Base-by-base conservation (phyloP, 2,113 vertebrate genomes). In the Pseudorasbora parva region DNA sequence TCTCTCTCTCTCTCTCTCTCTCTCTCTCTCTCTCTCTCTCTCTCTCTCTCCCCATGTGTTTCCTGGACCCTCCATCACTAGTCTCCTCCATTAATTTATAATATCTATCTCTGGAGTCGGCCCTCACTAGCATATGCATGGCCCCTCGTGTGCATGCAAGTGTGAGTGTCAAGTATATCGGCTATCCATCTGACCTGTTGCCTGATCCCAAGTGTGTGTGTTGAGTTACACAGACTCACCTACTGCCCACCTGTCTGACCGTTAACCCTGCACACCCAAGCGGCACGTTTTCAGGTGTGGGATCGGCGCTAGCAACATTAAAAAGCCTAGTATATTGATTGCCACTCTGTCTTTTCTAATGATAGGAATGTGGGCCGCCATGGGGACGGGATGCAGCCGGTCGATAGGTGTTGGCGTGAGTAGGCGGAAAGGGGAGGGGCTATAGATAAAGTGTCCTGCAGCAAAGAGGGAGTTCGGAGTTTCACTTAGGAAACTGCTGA, bases 101-200 rank as follows among this genome's bases (percentile, higher is more conserved):
- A 81, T 81, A 81, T 69, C 62, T 51, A 81, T 81, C 79, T 81
- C 64, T 81, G 27, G 62, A 79, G 19, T 79, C 7, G 43, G 78
- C 12, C 30, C 62, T 81, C 64, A 56, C 47, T 49, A 83, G 76
- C 62, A 69, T 68, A 59, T 54, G 69, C 82, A 56, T 62, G 71
- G 79, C 76, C 75, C 43, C 64, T 21, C 49, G 41, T 57, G 64
- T 23, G 78, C 76, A 83, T 64, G 81, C 74, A 84, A 59, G 81
- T 83, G 76, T 72, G 64, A 72, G 68, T 79, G 84, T 80, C 69
- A 69, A 74, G 25, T 49, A 75, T 85, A 85, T 83, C 71, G 19
- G 71, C 69, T 82, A 59, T 80, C 85, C 77, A 60, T 78, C 78
- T 88, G 85, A 88, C 82, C 85, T 85, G 82, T 84, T 82, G 85